Base-by-base conservation (phyloP, 2,888 invertebrate species). In the Patella depressa region DNA sequence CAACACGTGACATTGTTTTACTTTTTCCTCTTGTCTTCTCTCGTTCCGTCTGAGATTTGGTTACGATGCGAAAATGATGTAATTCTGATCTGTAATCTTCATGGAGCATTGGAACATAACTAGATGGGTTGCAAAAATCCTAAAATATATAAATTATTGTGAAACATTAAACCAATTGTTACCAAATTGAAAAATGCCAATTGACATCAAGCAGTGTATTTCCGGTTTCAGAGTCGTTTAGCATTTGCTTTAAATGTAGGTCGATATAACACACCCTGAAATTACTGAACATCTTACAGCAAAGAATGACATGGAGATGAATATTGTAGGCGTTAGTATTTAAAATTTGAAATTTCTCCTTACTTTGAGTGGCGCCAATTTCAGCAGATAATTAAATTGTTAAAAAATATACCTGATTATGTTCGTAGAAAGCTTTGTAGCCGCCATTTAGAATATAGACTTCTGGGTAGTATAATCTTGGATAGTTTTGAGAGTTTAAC, bases 391-490 rank as follows among this genome's bases (percentile, higher is more conserved):
- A 73, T 53, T 17, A 15, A 17, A 45, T 14, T 15, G 12, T 15
- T 3, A 53, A 19, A 24, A 71, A 71, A 76, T 45, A 78, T 82
- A 87, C 86, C 77, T 80, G 81, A 88, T 94, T 94, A 0, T 93
- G 92, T 83, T 94, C 93, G 91, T 94, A 97, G 93, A 98, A 98
- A 53, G 94, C 93, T 88, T 96, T 95, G 92, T 97, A 97, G 69
- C 97, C 97, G 2, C 96, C 96, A 88, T 97, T 95, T 29, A 98
- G 93, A 2, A 98, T 93, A 92, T 98, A 98, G 2, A 97, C 93
- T 91, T 98, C 98, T 0, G 98, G 98, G 93, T 96, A 97, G 89
- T 95, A 93, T 0, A 98, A 93, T 0, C 94, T 93, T 0, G 98
- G 98, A 92, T 98, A 98, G 79, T 93, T 93, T 74, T 95, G 95